Percentiles rank a stretch among this genome's conserved stretches.
phyloP scores from a whole-genome alignment of 1,140 invertebrate genomes.

The Cherax destructor region DNA sequence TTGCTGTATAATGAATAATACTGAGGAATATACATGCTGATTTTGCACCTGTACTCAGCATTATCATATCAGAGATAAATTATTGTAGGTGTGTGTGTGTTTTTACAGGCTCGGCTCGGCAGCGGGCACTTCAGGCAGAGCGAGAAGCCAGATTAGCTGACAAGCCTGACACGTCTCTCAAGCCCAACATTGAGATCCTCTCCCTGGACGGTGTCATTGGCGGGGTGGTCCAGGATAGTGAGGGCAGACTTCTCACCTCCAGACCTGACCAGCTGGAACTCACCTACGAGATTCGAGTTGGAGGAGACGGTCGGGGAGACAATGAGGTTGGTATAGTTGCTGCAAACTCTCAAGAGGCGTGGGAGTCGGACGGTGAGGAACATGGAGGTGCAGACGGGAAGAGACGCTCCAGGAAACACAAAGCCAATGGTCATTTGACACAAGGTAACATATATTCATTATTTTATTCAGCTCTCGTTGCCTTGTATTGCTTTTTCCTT shows the following conservation, averaged over 20 bases:
- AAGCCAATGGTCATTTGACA: not conserved
- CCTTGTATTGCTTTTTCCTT: no score
- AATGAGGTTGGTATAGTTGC: not conserved
- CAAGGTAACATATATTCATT: not conserved
- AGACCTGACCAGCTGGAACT: conserved; percentile 36
- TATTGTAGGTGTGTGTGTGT: not conserved
- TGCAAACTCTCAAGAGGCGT: not conserved
- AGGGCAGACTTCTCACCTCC: conserved; percentile 21
- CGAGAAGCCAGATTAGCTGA: conserved; percentile 21
- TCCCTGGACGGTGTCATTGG: conserved; percentile 40
- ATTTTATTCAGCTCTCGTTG: no score
- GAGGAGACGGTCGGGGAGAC: not conserved
- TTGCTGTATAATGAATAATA: no score
- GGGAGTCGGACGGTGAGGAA: conserved; percentile 30
- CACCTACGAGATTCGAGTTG: conserved; percentile 42
- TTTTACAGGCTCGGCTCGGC: conserved; percentile 27
- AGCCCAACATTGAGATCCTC: conserved; percentile 32
- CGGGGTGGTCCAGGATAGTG: not conserved
- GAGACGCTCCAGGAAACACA: not conserved
- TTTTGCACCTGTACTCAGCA: not conserved
- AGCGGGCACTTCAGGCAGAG: conserved; percentile 22
- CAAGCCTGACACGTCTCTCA: not conserved
- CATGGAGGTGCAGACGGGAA: not conserved
- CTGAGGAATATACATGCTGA: conserved; percentile 75
- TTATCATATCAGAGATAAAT: not conserved